Percentiles rank a stretch among this genome's conserved stretches.
These are phyloP conservation scores for Ptilodon capucinus DNA, from an alignment of 2,888 invertebrate genomes.

Conservation along the genomic window DNA sequence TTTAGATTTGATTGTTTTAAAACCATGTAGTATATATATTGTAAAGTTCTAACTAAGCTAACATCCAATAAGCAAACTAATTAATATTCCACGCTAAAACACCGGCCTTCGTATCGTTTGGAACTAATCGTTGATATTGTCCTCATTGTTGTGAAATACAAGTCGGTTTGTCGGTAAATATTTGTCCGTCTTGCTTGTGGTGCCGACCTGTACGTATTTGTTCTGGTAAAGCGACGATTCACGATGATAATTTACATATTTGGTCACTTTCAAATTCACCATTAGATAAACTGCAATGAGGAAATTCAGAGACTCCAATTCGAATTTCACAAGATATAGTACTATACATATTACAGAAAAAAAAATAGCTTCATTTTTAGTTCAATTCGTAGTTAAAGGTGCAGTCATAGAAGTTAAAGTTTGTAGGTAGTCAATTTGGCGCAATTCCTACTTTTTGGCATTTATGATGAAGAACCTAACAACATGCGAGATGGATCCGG, in stretches of 20 bases:
- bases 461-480: background rate
- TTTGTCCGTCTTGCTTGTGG: background rate
- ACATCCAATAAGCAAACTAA: background rate
- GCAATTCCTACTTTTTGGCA: no score
- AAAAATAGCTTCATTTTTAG: no score
- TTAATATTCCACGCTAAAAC: background rate
- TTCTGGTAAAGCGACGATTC: background rate
- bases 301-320: no score
- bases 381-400: no score
- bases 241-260: background rate
- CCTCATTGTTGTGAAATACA: background rate
- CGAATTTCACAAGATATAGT: no score
- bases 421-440: no score
- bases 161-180: background rate
- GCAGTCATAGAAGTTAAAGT: no score
- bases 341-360: no score
- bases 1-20: background rate
- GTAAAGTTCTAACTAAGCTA: background rate
- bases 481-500: background rate
- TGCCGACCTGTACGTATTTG: background rate
- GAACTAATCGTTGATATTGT: slow-evolving; percentile 3
- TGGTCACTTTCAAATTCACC: background rate
- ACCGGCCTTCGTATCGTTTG: background rate
- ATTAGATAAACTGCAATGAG: no score
- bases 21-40: background rate